These are phyloP conservation scores for Neelides sp. DNA, from an alignment of 1,140 invertebrate genomes.

Conservation along the genomic window DNA sequence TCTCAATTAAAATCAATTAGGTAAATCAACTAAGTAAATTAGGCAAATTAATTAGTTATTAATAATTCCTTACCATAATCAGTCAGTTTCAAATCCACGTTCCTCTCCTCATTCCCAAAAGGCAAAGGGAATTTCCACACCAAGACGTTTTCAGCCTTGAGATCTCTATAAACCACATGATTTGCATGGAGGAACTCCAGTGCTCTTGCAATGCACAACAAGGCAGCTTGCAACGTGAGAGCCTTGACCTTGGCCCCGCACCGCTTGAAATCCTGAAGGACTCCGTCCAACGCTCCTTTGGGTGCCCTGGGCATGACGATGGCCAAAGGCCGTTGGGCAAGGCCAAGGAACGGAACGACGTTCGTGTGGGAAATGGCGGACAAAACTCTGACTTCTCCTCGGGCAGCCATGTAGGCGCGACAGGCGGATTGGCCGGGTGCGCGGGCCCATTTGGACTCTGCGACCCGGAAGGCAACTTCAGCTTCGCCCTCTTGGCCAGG, in stretches of 20 bases:
- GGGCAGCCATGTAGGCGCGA: slow-evolving; percentile 84
- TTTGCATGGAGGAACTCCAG: slow-evolving; percentile 90
- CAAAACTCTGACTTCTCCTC: slow-evolving; percentile 86
- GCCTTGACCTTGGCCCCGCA: slow-evolving; percentile 67
- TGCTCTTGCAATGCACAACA: slow-evolving; percentile 69
- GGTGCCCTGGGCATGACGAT: slow-evolving; percentile 84
- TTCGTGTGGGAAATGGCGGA: slow-evolving; percentile 72
- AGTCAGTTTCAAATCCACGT: slow-evolving; percentile 79
- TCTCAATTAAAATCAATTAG: too few relatives aligned
- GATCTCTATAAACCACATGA: slow-evolving; percentile 87
- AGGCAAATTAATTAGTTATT: background rate
- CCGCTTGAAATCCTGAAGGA: slow-evolving; percentile 66
- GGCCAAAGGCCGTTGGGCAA: slow-evolving; percentile 74
- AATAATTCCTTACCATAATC: slow-evolving; percentile 69
- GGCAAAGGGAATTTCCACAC: slow-evolving; percentile 84
- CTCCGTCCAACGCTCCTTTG: slow-evolving; percentile 69
- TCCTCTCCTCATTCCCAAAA: slow-evolving; percentile 41
- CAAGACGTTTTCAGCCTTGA: slow-evolving; percentile 96
- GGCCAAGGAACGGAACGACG: slow-evolving; percentile 82
- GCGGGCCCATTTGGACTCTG: slow-evolving; percentile 27
- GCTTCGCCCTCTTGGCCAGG: slow-evolving; percentile 45
- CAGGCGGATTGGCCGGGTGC: slow-evolving; percentile 49
- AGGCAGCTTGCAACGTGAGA: slow-evolving; percentile 67
- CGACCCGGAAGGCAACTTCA: slow-evolving; percentile 54
- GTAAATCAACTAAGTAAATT: too few relatives aligned